Base-by-base conservation (phyloP, 2,797 vertebrate genomes). In the Diceros bicornis region DNA sequence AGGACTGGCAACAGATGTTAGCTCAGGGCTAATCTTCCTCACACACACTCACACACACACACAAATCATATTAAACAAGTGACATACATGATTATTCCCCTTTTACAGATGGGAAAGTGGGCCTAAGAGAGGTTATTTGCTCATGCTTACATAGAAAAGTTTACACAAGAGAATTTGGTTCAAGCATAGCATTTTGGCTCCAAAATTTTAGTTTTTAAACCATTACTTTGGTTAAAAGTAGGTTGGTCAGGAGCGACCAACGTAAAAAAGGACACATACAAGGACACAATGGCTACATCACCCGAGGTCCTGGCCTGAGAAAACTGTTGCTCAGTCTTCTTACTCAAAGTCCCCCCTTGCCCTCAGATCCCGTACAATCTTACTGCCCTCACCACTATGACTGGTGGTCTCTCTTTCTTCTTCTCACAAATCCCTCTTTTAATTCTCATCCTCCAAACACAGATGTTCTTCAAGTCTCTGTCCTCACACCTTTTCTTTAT, bases 221-320 rank as follows among this genome's bases (percentile, higher is more conserved):
- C 34, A 93, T 41, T 47, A 79, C 12, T 96, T 71, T 91, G 64
- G 41, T 57, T 88, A 79, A 91, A 93, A 90, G 44, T 57, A 88
- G n/a, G 59, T 52, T 83, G 61, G 27, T 78, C 21, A 89, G 47
- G 37, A 79, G 17, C 27, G 57, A 52, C 29, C 17, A 25, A 10
- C 21, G 50, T 74, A 74, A 92, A 95, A 59, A 16, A 84, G 83
- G 34, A 72, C 61, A 81, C 83, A 27, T 9, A 6, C 29, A 79
- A 69, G 52, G 41, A 84, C 29, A 61, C 27, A 7, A 57, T 1
- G 10, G 34, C 17, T 57, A 21, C 6, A 18, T 85, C 14, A 50
- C 12, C 41, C 25, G 82, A 75, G n/a, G 17, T 11, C 32, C 0
- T 69, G 47, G 27, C 25, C 12, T 0, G 32, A 57, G 52, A 64